Percentiles rank a stretch among this genome's conserved stretches.
These are phyloP conservation scores for Hylaeus volcanicus DNA, from an alignment of 1,140 invertebrate genomes.

Conservation along the genomic window DNA sequence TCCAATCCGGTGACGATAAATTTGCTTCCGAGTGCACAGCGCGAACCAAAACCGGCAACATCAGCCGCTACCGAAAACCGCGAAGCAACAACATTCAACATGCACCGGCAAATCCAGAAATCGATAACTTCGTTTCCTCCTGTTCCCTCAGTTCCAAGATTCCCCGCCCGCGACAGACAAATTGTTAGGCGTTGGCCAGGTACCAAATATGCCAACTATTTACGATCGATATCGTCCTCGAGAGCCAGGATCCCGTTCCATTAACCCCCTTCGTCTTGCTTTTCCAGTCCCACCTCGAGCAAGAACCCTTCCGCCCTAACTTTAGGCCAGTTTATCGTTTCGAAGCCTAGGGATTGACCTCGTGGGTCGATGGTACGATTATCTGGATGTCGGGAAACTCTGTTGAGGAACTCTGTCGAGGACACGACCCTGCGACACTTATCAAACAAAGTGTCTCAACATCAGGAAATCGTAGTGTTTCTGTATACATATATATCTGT, in stretches of 20 bases:
- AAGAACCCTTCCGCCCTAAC: too few species aligned
- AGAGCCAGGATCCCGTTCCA: neutral
- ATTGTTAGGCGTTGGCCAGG: neutral
- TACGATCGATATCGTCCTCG: neutral
- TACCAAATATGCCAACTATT: neutral
- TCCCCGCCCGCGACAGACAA: neutral
- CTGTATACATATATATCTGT: too few species aligned
- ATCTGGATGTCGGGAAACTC: too few species aligned
- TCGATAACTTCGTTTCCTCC: conserved; percentile 1
- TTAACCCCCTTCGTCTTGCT: neutral
- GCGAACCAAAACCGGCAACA: neutral
- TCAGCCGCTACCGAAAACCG: neutral
- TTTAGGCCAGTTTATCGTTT: too few species aligned
- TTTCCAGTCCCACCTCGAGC: neutral
- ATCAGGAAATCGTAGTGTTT: too few species aligned
- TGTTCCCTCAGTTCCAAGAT: neutral
- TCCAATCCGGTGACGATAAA: too few species aligned
- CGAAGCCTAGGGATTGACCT: too few species aligned
- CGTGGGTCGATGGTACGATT: too few species aligned
- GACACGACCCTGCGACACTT: too few species aligned
- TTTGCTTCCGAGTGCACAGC: too few species aligned
- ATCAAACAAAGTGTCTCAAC: too few species aligned
- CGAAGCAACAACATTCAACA: conserved; percentile 5
- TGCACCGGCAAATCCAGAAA: neutral
- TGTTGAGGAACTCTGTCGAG: too few species aligned